Percentiles rank a stretch among this genome's conserved stretches.
These are phyloP conservation scores for Saguinus imperator DNA, from an alignment of 2,113 vertebrate species.

Conservation along the genomic window DNA sequence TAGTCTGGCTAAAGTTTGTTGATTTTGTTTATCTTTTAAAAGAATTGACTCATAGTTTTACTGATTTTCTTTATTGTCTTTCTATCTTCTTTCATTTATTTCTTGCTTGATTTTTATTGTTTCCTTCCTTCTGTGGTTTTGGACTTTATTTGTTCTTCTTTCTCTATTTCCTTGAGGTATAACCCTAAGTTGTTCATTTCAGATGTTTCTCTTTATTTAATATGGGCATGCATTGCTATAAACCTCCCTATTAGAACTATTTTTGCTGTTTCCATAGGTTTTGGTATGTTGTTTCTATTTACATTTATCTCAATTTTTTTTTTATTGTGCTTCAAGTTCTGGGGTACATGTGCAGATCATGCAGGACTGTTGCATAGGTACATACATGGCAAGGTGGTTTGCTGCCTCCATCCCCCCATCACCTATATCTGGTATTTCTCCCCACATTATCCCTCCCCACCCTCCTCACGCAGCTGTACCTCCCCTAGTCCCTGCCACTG, in stretches of 20 bases:
- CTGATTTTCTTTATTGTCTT: neutral
- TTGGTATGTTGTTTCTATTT: neutral
- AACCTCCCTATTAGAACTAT: neutral
- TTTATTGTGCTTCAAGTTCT: too few species aligned
- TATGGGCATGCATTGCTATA: neutral
- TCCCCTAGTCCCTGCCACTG: too few species aligned
- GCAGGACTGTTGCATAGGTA: too few species aligned
- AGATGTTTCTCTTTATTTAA: neutral
- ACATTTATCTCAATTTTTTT: neutral
- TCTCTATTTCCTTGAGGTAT: neutral
- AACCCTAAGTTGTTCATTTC: neutral
- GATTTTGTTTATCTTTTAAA: neutral
- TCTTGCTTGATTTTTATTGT: neutral
- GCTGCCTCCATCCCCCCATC: too few species aligned
- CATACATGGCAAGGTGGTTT: too few species aligned
- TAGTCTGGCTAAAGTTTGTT: neutral
- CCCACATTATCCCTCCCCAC: too few species aligned
- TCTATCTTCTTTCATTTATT: neutral
- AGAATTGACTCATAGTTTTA: neutral
- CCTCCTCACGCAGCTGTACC: too few species aligned
- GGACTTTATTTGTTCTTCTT: neutral
- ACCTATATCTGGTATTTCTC: too few species aligned
- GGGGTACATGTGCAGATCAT: too few species aligned
- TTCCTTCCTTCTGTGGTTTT: neutral
- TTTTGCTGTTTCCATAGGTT: neutral